phyloP scores from a whole-genome alignment of 2,888 invertebrate species.

The Eutolmus rufibarbis region DNA sequence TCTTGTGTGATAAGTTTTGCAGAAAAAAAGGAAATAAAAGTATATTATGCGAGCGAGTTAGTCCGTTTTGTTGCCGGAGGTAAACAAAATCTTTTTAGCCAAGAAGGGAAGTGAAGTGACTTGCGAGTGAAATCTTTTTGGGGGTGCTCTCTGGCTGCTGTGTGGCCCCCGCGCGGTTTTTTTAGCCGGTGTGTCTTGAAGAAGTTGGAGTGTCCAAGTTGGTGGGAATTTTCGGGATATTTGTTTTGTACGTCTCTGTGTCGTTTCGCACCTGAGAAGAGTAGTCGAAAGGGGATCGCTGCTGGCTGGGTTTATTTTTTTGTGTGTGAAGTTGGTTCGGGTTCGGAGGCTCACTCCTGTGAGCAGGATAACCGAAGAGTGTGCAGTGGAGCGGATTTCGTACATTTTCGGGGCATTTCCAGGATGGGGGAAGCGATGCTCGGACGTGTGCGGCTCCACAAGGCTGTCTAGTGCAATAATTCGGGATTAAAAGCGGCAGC shows the following conservation, averaged over 20 bases:
- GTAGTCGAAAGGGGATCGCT: neutral
- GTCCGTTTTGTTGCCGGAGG: slow-evolving; percentile 4
- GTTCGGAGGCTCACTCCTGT: neutral
- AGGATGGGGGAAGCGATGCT: neutral
- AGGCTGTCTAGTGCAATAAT: neutral
- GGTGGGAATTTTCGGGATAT: neutral
- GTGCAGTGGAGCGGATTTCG: neutral
- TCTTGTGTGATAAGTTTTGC: slow-evolving; percentile 23
- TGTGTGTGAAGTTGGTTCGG: neutral
- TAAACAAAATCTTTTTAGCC: neutral
- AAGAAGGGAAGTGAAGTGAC: neutral
- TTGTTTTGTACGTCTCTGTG: neutral
- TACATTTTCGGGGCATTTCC: neutral
- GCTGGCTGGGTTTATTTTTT: neutral
- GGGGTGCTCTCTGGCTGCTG: neutral
- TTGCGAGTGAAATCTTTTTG: neutral
- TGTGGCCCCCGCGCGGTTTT: slow-evolving; percentile 1
- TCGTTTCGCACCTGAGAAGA: neutral
- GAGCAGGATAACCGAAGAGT: neutral
- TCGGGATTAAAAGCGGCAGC: neutral
- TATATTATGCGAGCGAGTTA: slow-evolving; percentile 19
- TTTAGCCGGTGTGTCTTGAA: slow-evolving; percentile 6
- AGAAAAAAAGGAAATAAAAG: slow-evolving; percentile 8
- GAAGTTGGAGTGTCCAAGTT: neutral
- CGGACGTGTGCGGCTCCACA: neutral